A percentile compares a stretch with the other conserved stretches of the same genome.
Conservation (phyloP, 2,113 vertebrate species). For the Tupaia tana region DNA sequence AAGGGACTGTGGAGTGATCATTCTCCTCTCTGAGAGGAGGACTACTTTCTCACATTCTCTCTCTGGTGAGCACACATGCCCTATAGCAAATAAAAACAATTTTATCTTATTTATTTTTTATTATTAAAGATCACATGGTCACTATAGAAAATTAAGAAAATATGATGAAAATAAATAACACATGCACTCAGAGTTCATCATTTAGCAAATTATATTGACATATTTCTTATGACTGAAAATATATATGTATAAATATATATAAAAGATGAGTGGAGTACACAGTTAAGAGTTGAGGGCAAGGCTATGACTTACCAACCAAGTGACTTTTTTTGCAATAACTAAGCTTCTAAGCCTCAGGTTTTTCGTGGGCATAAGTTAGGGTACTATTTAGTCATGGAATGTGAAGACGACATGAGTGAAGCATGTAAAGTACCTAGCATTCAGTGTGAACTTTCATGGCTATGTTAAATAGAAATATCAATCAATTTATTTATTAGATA, state of each 20-base stretch:
- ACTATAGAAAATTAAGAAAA: not conserved
- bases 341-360: conserved; percentile 1
- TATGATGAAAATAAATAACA: conserved; percentile 17
- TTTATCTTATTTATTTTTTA: not conserved
- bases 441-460: not conserved
- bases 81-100: no score
- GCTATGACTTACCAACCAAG: not conserved
- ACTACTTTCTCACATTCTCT: no score
- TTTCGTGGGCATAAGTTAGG: not conserved
- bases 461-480: not conserved
- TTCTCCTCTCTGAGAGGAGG: no score
- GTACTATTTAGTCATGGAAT: not conserved
- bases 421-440: not conserved
- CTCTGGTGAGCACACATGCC: no score
- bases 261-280: not conserved
- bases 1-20: no score
- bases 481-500: no score
- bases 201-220: conserved; percentile 17
- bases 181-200: conserved; percentile 24
- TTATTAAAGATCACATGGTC: conserved; percentile 9
- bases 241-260: not conserved
- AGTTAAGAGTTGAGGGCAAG: not conserved
- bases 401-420: not conserved
- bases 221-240: conserved; percentile 41
- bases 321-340: not conserved